A percentile compares a stretch with the other conserved stretches of the same genome.
These are phyloP conservation scores for Synergus japonicus DNA, from an alignment of 2,888 invertebrate genomes.

Conservation along the genomic window DNA sequence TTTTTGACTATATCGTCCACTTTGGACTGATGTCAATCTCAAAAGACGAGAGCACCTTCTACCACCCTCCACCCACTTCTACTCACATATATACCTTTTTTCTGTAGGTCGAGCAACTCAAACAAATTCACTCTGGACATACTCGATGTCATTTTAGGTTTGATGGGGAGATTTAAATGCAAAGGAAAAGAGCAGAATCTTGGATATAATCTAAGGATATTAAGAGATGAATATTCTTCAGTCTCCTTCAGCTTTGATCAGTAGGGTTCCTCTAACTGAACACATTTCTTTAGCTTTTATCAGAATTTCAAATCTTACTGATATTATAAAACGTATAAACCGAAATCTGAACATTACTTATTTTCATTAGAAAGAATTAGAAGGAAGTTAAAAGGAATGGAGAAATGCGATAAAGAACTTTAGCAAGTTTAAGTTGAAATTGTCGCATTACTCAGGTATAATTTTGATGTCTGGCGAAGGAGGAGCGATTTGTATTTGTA, in stretches of 20 bases:
- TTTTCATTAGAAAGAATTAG: neutral
- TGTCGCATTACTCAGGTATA: constrained; percentile 5
- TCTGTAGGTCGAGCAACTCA: neutral
- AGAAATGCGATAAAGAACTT: constrained; percentile 14
- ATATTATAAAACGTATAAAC: no score
- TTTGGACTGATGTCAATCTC: neutral
- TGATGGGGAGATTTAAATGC: constrained; percentile 33
- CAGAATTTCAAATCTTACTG: neutral
- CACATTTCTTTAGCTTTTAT: neutral
- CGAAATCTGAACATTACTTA: neutral
- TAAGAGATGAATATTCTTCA: neutral
- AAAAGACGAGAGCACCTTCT: neutral
- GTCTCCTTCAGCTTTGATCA: neutral
- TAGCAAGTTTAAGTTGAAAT: constrained; percentile 13
- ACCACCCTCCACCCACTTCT: neutral
- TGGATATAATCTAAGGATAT: neutral
- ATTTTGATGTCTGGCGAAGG: constrained; percentile 43
- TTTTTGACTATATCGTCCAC: constrained; percentile 13
- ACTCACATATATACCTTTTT: neutral
- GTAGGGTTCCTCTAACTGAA: neutral
- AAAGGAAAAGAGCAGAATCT: neutral
- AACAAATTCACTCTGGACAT: constrained; percentile 12
- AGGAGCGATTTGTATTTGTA: neutral
- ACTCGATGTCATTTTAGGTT: neutral
- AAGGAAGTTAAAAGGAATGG: neutral